Percentiles rank a stretch among this genome's conserved stretches.
Conservation (phyloP, 2,888 invertebrate genomes). For the Gymnosoma rotundatum region DNA sequence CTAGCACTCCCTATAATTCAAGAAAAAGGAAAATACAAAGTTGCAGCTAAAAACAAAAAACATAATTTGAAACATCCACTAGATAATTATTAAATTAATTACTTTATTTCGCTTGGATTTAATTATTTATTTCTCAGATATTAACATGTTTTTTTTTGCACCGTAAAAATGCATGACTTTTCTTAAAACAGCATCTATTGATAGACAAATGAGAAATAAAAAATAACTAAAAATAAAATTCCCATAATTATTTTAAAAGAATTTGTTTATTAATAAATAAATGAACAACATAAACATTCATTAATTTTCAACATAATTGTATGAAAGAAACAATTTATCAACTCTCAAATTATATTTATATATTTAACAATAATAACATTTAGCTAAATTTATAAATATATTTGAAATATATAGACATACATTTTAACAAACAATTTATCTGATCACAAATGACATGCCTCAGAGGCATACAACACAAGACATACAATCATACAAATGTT, state of each 20-base stretch:
- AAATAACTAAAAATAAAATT: too few species aligned
- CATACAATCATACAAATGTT: constrained; percentile 31
- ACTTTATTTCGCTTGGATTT: constrained; percentile 17
- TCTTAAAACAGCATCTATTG: constrained; percentile 25
- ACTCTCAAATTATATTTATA: constrained; percentile 55
- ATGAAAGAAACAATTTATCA: constrained; percentile 64
- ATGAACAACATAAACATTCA: constrained; percentile 44
- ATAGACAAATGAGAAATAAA: neutral
- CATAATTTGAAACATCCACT: neutral
- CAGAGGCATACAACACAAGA: constrained; percentile 25
- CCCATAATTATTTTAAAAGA: constrained; percentile 44
- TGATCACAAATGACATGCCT: constrained; percentile 69
- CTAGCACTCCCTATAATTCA: too few species aligned
- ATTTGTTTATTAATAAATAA: constrained; percentile 26
- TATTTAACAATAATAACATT: constrained; percentile 58
- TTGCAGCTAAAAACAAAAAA: too few species aligned
- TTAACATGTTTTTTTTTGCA: neutral
- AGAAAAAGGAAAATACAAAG: too few species aligned
- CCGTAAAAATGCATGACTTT: constrained; percentile 23
- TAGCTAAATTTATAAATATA: constrained; percentile 40
- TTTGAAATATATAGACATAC: neutral
- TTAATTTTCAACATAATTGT: constrained; percentile 65
- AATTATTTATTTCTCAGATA: neutral
- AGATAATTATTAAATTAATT: neutral
- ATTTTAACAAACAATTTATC: constrained; percentile 65